Conservation (phyloP, 2,888 invertebrate species). For the Mythimna impura region DNA sequence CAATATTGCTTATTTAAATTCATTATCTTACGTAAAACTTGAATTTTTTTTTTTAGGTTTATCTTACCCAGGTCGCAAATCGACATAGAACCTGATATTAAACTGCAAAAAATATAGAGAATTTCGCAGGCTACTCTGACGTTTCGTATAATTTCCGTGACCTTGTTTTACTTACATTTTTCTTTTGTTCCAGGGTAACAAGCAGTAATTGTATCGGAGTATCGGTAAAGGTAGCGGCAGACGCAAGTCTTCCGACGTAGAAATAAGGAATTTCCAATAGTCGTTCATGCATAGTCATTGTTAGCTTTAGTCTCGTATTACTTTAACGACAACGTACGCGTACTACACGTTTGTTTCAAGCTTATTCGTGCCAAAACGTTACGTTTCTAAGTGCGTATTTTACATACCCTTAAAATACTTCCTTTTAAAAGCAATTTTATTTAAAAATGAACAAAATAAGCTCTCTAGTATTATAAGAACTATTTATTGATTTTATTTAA, state of each 20-base stretch:
- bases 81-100: too few species aligned
- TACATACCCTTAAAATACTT: constrained; percentile 51
- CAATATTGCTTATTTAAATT: too few species aligned
- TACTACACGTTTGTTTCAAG: constrained; percentile 70
- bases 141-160: too few species aligned
- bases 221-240: constrained; percentile 71
- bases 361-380: constrained; percentile 74
- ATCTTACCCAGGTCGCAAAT: too few species aligned
- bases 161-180: neutral
- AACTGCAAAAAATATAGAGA: too few species aligned
- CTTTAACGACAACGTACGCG: constrained; percentile 68
- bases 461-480: constrained; percentile 82
- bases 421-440: constrained; percentile 56
- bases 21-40: too few species aligned
- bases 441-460: constrained; percentile 65
- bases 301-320: constrained; percentile 80
- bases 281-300: constrained; percentile 83
- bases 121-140: too few species aligned
- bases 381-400: constrained; percentile 63
- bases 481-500: constrained; percentile 77
- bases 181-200: constrained; percentile 81
- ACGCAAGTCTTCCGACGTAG: constrained; percentile 68
- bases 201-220: constrained; percentile 69
- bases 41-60: too few species aligned
- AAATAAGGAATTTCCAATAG: constrained; percentile 72